Percentiles rank a stretch among this genome's conserved stretches.
Conservation (phyloP, 2,797 vertebrate species). For the Brachyrhaphis roseni region DNA sequence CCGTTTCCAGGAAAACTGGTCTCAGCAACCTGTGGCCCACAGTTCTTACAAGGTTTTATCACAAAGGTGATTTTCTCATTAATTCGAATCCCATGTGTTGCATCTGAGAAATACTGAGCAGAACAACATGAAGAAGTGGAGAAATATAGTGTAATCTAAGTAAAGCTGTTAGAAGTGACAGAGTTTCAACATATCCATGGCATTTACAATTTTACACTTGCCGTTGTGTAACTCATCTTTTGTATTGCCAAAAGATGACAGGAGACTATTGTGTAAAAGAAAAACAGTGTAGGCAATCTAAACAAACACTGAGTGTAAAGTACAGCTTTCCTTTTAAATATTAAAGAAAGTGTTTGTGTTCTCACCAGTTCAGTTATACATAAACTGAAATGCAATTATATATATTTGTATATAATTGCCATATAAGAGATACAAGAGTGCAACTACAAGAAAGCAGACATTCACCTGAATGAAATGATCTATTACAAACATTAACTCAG, state of each 20-base stretch:
- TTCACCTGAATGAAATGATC: background rate
- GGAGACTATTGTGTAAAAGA: background rate
- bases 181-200: background rate
- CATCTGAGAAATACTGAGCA: background rate
- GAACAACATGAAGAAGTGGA: background rate
- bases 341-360: background rate
- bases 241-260: background rate
- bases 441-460: background rate
- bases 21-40: background rate
- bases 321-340: background rate
- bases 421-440: background rate
- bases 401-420: background rate
- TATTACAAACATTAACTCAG: background rate
- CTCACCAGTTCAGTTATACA: background rate
- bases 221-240: background rate
- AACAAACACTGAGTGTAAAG: background rate
- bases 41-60: slow-evolving; percentile 6
- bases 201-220: background rate
- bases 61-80: background rate
- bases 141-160: background rate
- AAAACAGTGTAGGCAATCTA: background rate
- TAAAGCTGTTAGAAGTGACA: background rate
- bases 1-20: background rate
- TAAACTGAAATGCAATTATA: background rate
- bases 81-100: background rate